A percentile compares a stretch with the other conserved stretches of the same genome.
phyloP scores from a whole-genome alignment of 1,140 invertebrate genomes.

The Ostrea edulis region DNA sequence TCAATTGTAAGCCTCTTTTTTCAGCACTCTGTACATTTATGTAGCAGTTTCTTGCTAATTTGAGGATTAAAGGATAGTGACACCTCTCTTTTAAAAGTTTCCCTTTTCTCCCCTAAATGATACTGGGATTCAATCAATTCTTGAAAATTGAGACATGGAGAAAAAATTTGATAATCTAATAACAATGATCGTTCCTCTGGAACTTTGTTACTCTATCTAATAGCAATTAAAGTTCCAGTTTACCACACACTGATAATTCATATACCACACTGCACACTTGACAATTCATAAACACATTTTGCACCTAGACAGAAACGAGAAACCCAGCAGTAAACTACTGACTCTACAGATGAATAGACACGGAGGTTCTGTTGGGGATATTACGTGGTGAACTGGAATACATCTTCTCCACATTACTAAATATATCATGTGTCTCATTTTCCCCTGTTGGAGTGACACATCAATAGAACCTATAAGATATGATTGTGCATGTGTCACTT shows the following conservation, averaged over 20 bases:
- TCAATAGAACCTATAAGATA: constrained; percentile 11
- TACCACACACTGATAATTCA: constrained; percentile 14
- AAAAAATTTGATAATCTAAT: not conserved
- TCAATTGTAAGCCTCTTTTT: not conserved
- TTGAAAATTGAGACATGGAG: constrained; percentile 1
- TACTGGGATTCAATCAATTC: not conserved
- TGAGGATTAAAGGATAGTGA: not conserved
- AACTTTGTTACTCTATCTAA: constrained; percentile 13
- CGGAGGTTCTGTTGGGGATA: not conserved
- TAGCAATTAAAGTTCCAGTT: constrained; percentile 26
- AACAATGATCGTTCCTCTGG: constrained; percentile 5
- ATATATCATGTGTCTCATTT: constrained; percentile 23
- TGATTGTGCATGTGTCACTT: constrained; percentile 25
- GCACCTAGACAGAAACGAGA: constrained; percentile 34
- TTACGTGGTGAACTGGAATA: not conserved
- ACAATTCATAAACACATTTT: constrained; percentile 36
- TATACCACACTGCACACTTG: constrained; percentile 17
- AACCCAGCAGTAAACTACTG: not conserved
- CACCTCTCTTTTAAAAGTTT: not conserved
- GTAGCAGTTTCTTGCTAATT: not conserved
- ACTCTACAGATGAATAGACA: constrained; percentile 9
- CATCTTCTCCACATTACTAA: not conserved
- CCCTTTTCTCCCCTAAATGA: not conserved
- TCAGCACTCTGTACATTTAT: constrained; percentile 15
- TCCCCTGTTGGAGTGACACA: not conserved